Evolutionary conservation across 2,888 invertebrate genomes (phyloP).

Genomic region (Leptopilina syphax): DNA sequence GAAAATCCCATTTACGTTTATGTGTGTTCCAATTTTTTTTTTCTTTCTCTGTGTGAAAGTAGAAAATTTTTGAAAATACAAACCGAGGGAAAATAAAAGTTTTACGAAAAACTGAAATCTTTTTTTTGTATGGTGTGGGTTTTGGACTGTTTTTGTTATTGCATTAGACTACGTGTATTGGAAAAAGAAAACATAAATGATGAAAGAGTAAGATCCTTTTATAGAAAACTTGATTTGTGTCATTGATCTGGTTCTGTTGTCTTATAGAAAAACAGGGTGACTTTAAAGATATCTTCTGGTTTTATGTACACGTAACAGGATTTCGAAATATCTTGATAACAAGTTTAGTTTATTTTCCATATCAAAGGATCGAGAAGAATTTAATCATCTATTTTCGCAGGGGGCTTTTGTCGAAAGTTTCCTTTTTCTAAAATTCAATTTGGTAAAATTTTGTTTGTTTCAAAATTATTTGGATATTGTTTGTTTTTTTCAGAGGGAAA

Average conservation of each 20-base stretch:
- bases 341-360: slow-evolving; percentile 9
- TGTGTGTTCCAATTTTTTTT: not conserved
- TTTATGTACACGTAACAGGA: not conserved
- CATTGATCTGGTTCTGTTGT: slow-evolving; percentile 28
- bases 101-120: not conserved
- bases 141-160: slow-evolving; percentile 8
- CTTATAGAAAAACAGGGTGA: slow-evolving; percentile 25
- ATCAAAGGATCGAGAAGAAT: not conserved
- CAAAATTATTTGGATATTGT: no score
- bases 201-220: slow-evolving; percentile 31
- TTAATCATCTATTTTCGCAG: not conserved
- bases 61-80: not conserved
- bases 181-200: not conserved
- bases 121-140: not conserved
- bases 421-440: not conserved
- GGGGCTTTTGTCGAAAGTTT: not conserved
- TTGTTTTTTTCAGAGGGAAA: no score
- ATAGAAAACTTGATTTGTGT: slow-evolving; percentile 37
- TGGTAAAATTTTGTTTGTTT: not conserved
- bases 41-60: not conserved
- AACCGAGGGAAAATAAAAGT: slow-evolving; percentile 4
- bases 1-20: not conserved
- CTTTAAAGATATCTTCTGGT: slow-evolving; percentile 13
- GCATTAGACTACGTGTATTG: not conserved
- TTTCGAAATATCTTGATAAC: not conserved